Evolutionary conservation across 2,113 vertebrate genomes (phyloP).

Genomic region (Xiphophorus couchianus): DNA sequence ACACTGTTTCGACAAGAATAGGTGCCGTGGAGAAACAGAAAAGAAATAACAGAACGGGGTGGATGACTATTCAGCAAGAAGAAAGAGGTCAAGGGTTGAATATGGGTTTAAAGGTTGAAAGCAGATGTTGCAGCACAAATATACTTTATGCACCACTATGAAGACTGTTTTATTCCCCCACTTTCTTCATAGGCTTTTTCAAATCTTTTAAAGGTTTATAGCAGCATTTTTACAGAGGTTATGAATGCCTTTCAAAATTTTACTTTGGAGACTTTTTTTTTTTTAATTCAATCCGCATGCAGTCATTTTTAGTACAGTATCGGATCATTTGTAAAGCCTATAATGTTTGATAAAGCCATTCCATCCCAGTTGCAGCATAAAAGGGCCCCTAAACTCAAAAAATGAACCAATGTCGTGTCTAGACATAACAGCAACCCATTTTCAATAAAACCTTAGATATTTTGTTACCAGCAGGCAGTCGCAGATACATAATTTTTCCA

Average conservation of each 20-base stretch:
- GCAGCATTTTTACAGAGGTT: not conserved
- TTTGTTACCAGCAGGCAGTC: no score
- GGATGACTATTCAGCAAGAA: conserved; percentile 35
- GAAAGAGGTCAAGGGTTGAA: conserved; percentile 17
- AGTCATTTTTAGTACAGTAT: not conserved
- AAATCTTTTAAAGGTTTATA: not conserved
- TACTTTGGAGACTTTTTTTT: not conserved
- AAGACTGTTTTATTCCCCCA: not conserved
- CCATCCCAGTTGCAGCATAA: not conserved
- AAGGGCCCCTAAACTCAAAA: not conserved
- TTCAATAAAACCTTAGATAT: no score
- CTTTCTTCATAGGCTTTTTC: not conserved
- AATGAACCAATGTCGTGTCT: not conserved
- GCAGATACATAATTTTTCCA: not conserved
- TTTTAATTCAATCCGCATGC: not conserved
- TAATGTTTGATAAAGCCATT: not conserved
- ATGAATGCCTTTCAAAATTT: not conserved
- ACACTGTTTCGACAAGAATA: not conserved
- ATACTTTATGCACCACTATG: not conserved
- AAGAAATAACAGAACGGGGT: conserved; percentile 41
- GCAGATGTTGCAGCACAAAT: conserved; percentile 24
- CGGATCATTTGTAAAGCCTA: not conserved
- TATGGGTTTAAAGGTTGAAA: conserved; percentile 17
- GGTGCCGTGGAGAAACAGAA: conserved; percentile 27
- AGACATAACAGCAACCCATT: no score